These are phyloP conservation scores for Aricia agestis DNA, from an alignment of 1,140 invertebrate species.

Conservation along the genomic window DNA sequence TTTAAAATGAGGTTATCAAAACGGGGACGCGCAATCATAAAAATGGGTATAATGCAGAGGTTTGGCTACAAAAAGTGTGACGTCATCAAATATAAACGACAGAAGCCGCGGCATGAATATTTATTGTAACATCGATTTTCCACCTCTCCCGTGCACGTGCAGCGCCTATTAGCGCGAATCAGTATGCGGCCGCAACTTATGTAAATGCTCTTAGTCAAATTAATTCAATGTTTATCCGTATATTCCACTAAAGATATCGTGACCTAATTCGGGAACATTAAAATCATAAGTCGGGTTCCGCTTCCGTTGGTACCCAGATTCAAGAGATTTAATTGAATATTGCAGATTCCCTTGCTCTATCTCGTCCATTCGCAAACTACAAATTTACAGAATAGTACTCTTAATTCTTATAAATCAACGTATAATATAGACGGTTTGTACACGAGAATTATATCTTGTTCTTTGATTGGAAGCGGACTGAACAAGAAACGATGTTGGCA, in stretches of 20 bases:
- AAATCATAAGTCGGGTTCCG: neutral
- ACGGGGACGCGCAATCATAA: neutral
- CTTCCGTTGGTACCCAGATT: neutral
- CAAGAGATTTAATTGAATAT: neutral
- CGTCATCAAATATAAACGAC: constrained; percentile 28
- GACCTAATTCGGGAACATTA: neutral
- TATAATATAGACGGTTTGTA: neutral
- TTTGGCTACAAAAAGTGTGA: neutral
- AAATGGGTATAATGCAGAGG: constrained; percentile 4
- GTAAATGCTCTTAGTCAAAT: constrained; percentile 9
- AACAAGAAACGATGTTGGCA: neutral
- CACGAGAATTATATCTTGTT: neutral
- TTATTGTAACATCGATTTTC: constrained; percentile 27
- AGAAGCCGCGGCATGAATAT: constrained; percentile 22
- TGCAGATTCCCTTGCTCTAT: too few species aligned
- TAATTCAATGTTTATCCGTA: constrained; percentile 7
- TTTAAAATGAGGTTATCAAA: constrained; percentile 14
- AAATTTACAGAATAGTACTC: neutral
- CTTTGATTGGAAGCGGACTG: neutral
- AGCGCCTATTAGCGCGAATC: constrained; percentile 1
- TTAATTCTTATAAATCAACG: neutral
- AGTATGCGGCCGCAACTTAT: neutral
- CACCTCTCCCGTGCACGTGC: neutral
- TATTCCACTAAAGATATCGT: constrained; percentile 5
- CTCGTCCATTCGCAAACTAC: neutral